A percentile compares a stretch with the other conserved stretches of the same genome.
Evolutionary conservation across 1,140 invertebrate species (phyloP).

Genomic region (Drosophila neocordata): DNA sequence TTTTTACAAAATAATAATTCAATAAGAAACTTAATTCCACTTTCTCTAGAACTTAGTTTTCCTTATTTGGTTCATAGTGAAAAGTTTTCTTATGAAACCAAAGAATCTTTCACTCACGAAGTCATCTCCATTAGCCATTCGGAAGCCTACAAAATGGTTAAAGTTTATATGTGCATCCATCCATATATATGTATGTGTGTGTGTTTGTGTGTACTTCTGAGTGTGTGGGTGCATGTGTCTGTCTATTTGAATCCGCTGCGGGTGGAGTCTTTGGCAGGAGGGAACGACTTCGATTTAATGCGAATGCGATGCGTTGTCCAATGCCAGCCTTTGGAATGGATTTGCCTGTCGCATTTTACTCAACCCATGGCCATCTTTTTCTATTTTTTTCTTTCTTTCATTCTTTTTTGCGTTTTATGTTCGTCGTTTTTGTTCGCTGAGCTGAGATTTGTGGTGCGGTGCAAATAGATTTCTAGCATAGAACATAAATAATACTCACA

Average conservation of each 20-base stretch:
- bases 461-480: slow-evolving; percentile 81
- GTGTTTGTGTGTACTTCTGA: slow-evolving; percentile 8
- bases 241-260: slow-evolving; percentile 12
- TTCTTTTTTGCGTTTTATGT: too few relatives aligned
- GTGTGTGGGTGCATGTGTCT: slow-evolving; percentile 15
- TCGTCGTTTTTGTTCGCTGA: slow-evolving; percentile 56
- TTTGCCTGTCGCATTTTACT: slow-evolving; percentile 36
- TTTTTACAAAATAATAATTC: too few relatives aligned
- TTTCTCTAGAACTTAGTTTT: too few relatives aligned
- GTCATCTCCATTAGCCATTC: slow-evolving; percentile 43
- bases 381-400: slow-evolving; percentile 36
- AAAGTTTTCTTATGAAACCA: background rate
- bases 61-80: too few relatives aligned
- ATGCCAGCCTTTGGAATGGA: slow-evolving; percentile 54
- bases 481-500: slow-evolving; percentile 79
- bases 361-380: slow-evolving; percentile 29
- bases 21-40: too few relatives aligned
- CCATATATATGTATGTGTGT: slow-evolving; percentile 20
- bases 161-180: slow-evolving; percentile 37
- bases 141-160: slow-evolving; percentile 67
- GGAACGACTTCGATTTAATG: slow-evolving; percentile 77
- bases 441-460: slow-evolving; percentile 81
- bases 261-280: slow-evolving; percentile 27
- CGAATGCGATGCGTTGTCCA: slow-evolving; percentile 73
- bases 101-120: slow-evolving; percentile 29